These are phyloP conservation scores for Argopecten irradians DNA, from an alignment of 1,140 invertebrate species.

Conservation along the genomic window DNA sequence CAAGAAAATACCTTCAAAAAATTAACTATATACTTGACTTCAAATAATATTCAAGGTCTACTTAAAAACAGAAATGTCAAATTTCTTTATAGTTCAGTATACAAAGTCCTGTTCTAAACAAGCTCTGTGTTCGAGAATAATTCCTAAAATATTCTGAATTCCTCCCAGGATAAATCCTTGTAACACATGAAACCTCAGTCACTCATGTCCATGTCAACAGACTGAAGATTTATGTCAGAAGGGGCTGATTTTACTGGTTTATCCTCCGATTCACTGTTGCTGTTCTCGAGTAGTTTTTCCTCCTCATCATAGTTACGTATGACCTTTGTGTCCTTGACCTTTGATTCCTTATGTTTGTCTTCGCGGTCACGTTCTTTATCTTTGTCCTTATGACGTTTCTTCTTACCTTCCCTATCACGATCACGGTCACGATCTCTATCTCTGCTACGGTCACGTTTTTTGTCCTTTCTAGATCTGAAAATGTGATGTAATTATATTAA, in stretches of 20 bases:
- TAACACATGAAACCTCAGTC: conserved; percentile 50
- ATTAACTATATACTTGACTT: no score
- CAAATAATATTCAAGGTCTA: no score
- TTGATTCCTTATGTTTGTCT: conserved; percentile 47
- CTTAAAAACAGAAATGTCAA: no score
- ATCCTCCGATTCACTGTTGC: conserved; percentile 59
- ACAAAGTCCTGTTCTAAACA: no score
- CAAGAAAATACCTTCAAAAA: no score
- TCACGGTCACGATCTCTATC: conserved; percentile 56
- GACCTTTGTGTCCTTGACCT: conserved; percentile 71
- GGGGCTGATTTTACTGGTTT: conserved; percentile 35
- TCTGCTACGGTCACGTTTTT: conserved; percentile 54
- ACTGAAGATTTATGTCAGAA: conserved; percentile 60
- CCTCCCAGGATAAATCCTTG: background rate
- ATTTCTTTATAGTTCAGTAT: no score
- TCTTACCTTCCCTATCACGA: conserved; percentile 56
- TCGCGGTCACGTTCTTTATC: conserved; percentile 60
- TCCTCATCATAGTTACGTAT: conserved; percentile 80
- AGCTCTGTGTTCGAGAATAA: no score
- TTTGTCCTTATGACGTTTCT: conserved; percentile 53
- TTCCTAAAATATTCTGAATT: background rate
- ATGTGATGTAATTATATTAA: no score
- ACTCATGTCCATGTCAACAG: conserved; percentile 73
- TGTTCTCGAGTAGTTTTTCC: conserved; percentile 70
- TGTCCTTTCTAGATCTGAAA: conserved; percentile 62